Evolutionary conservation across 2,888 invertebrate genomes (phyloP).

Genomic region (Allacma fusca): DNA sequence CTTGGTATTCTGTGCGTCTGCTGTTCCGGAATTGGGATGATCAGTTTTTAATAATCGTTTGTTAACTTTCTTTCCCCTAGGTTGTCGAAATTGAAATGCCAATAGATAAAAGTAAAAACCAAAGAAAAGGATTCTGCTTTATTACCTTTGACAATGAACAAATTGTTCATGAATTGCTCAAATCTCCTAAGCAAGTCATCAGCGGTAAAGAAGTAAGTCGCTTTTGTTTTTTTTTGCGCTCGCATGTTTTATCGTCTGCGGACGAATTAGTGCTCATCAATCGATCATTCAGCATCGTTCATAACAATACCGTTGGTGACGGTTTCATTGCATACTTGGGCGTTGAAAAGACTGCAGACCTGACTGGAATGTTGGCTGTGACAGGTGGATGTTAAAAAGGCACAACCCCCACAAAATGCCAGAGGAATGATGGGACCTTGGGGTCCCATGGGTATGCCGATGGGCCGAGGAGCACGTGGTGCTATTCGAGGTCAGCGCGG

Average conservation of each 20-base stretch:
- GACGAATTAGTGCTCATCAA: neutral
- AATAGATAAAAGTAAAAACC: constrained; percentile 95
- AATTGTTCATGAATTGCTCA: constrained; percentile 88
- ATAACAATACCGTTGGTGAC: neutral
- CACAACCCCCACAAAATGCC: constrained; percentile 61
- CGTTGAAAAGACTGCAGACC: neutral
- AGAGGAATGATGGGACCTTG: constrained; percentile 59
- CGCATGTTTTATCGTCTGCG: neutral
- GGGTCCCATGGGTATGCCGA: constrained; percentile 56
- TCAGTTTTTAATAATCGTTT: neutral
- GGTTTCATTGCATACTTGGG: neutral
- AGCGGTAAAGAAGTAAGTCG: constrained; percentile 84
- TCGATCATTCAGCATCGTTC: too few relatives aligned
- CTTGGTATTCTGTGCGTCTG: neutral
- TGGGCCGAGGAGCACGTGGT: constrained; percentile 57
- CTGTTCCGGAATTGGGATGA: neutral
- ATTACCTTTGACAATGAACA: constrained; percentile 96
- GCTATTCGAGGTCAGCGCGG: constrained; percentile 61
- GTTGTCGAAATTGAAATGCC: constrained; percentile 96
- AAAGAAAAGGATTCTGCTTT: constrained; percentile 96
- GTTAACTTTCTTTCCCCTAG: constrained; percentile 17
- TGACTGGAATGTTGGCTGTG: neutral
- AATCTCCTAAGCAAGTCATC: constrained; percentile 91
- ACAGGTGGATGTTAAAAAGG: constrained; percentile 61
- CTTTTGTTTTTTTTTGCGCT: neutral